These are phyloP conservation scores for Hirudinaria manillensis DNA, from an alignment of 2,888 invertebrate genomes.

Conservation along the genomic window DNA sequence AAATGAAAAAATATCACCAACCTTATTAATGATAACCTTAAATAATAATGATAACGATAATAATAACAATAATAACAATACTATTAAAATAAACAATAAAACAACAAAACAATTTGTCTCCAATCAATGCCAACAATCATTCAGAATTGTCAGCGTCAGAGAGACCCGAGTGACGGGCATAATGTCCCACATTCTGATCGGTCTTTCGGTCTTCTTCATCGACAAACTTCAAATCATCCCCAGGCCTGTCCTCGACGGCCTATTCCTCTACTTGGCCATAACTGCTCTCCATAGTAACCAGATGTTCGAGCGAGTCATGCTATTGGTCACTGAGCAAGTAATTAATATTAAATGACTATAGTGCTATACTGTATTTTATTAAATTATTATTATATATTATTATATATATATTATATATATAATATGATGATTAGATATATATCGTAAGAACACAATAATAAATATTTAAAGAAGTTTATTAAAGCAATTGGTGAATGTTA, in stretches of 20 bases:
- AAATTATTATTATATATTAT: neutral
- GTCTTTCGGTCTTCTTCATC: slow-evolving; percentile 59
- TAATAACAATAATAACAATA: slow-evolving; percentile 3
- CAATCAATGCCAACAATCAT: too few species aligned
- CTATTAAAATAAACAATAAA: too few species aligned
- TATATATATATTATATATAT: neutral
- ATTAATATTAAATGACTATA: neutral
- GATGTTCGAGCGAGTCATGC: slow-evolving; percentile 59
- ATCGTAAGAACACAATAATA: too few species aligned
- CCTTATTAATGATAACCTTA: neutral
- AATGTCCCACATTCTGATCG: slow-evolving; percentile 60
- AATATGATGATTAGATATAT: too few species aligned
- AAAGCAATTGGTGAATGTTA: too few species aligned
- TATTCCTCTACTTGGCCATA: slow-evolving; percentile 61
- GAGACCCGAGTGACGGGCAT: slow-evolving; percentile 60
- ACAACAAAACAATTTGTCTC: too few species aligned
- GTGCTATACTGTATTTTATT: neutral
- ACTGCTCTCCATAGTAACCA: slow-evolving; percentile 60
- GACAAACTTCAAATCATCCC: slow-evolving; percentile 55
- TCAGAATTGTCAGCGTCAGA: slow-evolving; percentile 57
- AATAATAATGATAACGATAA: neutral
- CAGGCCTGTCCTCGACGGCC: slow-evolving; percentile 59
- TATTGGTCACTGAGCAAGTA: slow-evolving; percentile 60
- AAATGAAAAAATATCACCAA: neutral
- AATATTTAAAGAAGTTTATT: too few species aligned